A percentile compares a stretch with the other conserved stretches of the same genome.
phyloP scores from a whole-genome alignment of 2,888 invertebrate genomes.

The Pyrrhia umbra region DNA sequence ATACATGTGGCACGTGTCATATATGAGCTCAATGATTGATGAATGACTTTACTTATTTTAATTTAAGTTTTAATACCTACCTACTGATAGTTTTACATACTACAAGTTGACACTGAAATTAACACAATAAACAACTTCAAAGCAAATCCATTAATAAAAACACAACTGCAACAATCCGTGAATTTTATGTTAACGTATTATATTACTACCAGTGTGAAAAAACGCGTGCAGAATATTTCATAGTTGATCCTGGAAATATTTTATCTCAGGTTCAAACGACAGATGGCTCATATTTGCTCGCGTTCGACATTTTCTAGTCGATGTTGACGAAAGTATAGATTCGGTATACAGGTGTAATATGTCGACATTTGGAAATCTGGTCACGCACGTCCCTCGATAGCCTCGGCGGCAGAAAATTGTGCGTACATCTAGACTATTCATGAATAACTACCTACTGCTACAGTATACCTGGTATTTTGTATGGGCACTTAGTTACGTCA shows the following conservation, averaged over 20 bases:
- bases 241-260: conserved; percentile 11
- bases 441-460: conserved; percentile 55
- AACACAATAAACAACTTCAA: not conserved
- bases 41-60: not conserved
- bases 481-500: conserved; percentile 38
- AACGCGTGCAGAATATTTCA: conserved; percentile 14
- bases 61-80: not conserved
- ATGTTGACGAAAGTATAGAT: conserved; percentile 35
- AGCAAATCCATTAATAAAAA: not conserved
- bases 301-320: conserved; percentile 41
- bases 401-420: conserved; percentile 66
- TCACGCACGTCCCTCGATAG: conserved; percentile 69
- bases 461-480: conserved; percentile 36
- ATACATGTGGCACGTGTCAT: too few relatives aligned
- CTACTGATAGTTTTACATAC: not conserved
- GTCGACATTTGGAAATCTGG: conserved; percentile 66
- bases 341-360: conserved; percentile 63
- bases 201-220: not conserved
- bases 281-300: conserved; percentile 40
- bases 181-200: not conserved
- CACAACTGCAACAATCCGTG: not conserved
- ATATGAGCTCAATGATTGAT: not conserved
- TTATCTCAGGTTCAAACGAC: conserved; percentile 18
- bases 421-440: conserved; percentile 57
- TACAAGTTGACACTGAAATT: not conserved